Percentiles rank a stretch among this genome's conserved stretches.
Evolutionary conservation across 1,140 invertebrate genomes (phyloP).

Genomic region (Anastrepha obliqua): DNA sequence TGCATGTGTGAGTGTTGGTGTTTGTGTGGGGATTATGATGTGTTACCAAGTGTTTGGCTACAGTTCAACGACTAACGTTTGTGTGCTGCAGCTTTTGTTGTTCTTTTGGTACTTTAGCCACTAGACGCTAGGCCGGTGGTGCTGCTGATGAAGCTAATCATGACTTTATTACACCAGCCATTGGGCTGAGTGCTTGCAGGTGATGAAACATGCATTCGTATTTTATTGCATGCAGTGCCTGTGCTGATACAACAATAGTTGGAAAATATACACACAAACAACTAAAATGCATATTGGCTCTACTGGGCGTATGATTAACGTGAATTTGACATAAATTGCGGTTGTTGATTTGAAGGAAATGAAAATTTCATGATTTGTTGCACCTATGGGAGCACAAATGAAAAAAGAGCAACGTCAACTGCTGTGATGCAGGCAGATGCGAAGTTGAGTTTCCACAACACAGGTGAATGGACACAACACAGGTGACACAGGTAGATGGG

Average conservation of each 20-base stretch:
- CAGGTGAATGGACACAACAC: too few species aligned
- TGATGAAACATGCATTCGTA: background rate
- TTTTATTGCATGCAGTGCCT: background rate
- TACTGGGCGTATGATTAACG: constrained; percentile 37
- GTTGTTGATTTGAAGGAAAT: constrained; percentile 46
- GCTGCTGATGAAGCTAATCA: constrained; percentile 28
- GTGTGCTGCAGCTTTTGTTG: background rate
- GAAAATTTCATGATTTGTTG: constrained; percentile 44
- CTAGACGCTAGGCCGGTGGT: background rate
- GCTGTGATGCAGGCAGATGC: background rate
- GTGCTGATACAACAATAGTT: background rate
- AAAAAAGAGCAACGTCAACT: background rate
- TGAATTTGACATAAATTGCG: constrained; percentile 45
- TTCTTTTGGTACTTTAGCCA: background rate
- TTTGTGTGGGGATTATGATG: background rate
- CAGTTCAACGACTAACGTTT: background rate
- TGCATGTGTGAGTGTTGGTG: too few species aligned
- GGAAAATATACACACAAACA: background rate
- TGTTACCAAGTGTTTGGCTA: constrained; percentile 17
- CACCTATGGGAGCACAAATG: background rate
- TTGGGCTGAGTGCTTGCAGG: constrained; percentile 7
- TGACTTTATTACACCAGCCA: constrained; percentile 14
- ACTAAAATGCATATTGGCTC: background rate
- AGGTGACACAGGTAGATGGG: background rate
- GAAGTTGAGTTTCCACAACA: background rate